Conservation (phyloP, 2,888 invertebrate species). For the Lasius platythorax region DNA sequence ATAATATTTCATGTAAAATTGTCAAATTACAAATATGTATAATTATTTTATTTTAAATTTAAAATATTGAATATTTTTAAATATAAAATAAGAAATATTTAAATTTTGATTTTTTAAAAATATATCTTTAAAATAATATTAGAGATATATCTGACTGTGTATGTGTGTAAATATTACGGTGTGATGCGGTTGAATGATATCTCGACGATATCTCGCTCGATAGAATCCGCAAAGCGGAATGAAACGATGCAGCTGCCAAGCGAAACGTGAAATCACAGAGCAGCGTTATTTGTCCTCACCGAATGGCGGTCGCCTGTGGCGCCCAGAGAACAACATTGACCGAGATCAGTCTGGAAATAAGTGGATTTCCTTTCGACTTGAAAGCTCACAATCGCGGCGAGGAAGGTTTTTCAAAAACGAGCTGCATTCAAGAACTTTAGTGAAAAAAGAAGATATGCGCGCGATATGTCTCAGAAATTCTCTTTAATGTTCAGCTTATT, state of each 20-base stretch:
- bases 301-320: conserved; percentile 44
- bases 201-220: conserved; percentile 40
- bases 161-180: neutral
- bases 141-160: neutral
- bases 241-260: conserved; percentile 29
- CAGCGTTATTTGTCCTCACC: conserved; percentile 54
- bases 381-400: conserved; percentile 26
- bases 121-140: conserved; percentile 2
- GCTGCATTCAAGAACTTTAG: conserved; percentile 17
- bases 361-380: conserved; percentile 50
- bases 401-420: conserved; percentile 23
- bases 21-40: neutral
- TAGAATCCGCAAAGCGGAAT: conserved; percentile 19
- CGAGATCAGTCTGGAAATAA: conserved; percentile 54
- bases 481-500: neutral
- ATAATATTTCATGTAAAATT: neutral
- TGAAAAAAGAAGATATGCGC: neutral
- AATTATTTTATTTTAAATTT: neutral
- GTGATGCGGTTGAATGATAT: neutral
- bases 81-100: neutral
- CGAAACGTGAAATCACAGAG: conserved; percentile 44
- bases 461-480: neutral
- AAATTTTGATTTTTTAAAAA: neutral
- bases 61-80: neutral
- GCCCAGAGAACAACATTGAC: conserved; percentile 40